Percentiles rank a stretch among this genome's conserved stretches.
phyloP scores from a whole-genome alignment of 2,888 invertebrate species.

The Chaetogeoica ovagalla region DNA sequence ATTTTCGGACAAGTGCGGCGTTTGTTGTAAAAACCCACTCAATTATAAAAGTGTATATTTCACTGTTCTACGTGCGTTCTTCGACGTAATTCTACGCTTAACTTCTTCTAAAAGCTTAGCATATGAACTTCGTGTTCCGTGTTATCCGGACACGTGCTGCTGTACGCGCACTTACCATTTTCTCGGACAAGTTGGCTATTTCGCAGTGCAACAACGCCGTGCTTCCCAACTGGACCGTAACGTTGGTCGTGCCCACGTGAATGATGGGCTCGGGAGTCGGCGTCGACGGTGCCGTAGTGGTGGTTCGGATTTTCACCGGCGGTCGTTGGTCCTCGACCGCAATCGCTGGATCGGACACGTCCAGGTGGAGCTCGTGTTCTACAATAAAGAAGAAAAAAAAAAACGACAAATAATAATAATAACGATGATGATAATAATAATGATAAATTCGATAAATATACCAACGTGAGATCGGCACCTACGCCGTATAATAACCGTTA shows the following conservation, averaged over 20 bases:
- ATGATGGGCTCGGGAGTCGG: conserved; percentile 54
- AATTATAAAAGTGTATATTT: too few relatives aligned
- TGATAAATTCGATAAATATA: too few relatives aligned
- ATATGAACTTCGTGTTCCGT: too few relatives aligned
- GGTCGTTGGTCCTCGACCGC: conserved; percentile 21
- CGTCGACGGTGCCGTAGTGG: conserved; percentile 32
- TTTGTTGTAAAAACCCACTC: too few relatives aligned
- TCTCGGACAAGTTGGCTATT: conserved; percentile 55
- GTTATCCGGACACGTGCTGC: too few relatives aligned
- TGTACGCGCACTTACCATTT: conserved; percentile 53
- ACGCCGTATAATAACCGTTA: conserved; percentile 3
- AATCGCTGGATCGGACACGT: conserved; percentile 27
- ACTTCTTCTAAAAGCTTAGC: too few relatives aligned
- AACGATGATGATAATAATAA: too few relatives aligned
- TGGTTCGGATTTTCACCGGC: conserved; percentile 19
- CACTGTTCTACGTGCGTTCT: too few relatives aligned
- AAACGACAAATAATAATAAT: background rate
- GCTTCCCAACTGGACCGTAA: conserved; percentile 55
- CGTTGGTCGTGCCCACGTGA: conserved; percentile 55
- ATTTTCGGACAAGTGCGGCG: too few relatives aligned
- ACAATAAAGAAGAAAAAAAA: background rate
- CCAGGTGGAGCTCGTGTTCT: conserved; percentile 41
- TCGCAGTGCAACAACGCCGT: conserved; percentile 56
- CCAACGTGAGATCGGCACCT: too few relatives aligned
- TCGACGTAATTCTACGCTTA: too few relatives aligned